These are phyloP conservation scores for Pandion haliaetus DNA, from an alignment of 2,113 vertebrate species.

Conservation along the genomic window DNA sequence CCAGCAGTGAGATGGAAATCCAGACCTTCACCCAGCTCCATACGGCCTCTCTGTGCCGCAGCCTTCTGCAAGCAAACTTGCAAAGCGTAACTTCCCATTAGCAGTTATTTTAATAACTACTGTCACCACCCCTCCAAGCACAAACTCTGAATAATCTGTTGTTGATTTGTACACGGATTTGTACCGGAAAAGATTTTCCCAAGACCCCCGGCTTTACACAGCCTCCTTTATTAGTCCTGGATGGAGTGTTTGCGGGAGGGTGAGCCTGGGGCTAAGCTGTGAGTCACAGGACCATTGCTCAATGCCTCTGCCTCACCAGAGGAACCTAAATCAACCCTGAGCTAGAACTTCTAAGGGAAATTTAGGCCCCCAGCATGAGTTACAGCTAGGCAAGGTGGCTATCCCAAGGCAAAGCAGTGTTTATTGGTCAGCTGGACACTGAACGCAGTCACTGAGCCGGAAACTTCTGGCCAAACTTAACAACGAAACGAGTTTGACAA, in stretches of 20 bases:
- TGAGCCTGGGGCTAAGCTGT: neutral
- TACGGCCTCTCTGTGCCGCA: neutral
- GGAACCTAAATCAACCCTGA: neutral
- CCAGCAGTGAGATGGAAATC: neutral
- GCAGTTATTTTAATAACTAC: neutral
- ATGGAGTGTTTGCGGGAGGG: neutral
- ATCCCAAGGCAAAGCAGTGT: neutral
- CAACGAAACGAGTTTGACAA: neutral
- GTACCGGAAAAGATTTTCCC: constrained; percentile 20
- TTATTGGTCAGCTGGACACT: neutral
- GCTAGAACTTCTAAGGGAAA: neutral
- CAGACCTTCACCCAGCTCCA: neutral
- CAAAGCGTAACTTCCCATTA: neutral
- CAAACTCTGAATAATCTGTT: neutral
- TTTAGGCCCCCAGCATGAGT: fast-evolving
- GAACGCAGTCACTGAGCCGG: neutral
- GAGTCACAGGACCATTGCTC: neutral
- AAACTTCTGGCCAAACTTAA: neutral
- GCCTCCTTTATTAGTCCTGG: constrained; percentile 10
- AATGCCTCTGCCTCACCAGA: neutral
- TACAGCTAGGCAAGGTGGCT: neutral
- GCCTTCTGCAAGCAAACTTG: neutral
- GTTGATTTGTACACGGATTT: constrained; percentile 29
- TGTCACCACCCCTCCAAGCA: neutral
- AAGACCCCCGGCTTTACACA: neutral